phyloP scores from a whole-genome alignment of 2,113 vertebrate species.

The Oryzias curvinotus region DNA sequence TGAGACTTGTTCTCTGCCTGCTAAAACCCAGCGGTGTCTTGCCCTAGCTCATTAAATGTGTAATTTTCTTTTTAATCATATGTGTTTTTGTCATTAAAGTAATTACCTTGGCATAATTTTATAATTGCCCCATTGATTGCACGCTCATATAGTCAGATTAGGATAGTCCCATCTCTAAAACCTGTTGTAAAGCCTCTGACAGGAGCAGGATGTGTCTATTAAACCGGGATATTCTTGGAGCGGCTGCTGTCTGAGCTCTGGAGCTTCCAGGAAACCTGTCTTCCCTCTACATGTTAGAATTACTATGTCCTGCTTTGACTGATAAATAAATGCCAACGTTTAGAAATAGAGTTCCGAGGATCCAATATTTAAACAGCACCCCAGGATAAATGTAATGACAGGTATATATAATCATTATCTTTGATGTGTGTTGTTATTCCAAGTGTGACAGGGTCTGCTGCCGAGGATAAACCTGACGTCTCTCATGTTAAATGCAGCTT shows the following conservation, averaged over 20 bases:
- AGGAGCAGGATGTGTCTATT: conserved; percentile 52
- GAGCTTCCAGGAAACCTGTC: conserved; percentile 54
- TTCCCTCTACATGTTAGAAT: conserved; percentile 52
- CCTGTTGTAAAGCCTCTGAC: conserved; percentile 35
- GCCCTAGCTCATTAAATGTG: conserved; percentile 29
- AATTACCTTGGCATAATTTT: conserved; percentile 51
- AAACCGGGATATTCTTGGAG: conserved; percentile 53
- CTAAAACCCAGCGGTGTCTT: conserved; percentile 45
- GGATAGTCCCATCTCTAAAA: conserved; percentile 25
- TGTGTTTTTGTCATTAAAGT: conserved; percentile 43
- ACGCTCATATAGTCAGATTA: conserved; percentile 32
- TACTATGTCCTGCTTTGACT: conserved; percentile 58
- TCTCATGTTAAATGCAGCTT: not conserved
- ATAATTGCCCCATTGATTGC: conserved; percentile 40
- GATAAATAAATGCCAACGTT: conserved; percentile 52
- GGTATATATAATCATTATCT: conserved; percentile 27
- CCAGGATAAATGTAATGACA: conserved; percentile 26
- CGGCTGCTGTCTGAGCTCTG: conserved; percentile 40
- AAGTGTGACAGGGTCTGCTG: conserved; percentile 33
- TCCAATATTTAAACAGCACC: conserved; percentile 32
- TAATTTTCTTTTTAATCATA: conserved; percentile 13
- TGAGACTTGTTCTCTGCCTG: conserved; percentile 34
- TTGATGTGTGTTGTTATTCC: conserved; percentile 39
- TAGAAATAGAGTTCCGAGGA: conserved; percentile 38
- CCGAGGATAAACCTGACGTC: conserved; percentile 30